These are phyloP conservation scores for Machimus atricapillus DNA, from an alignment of 2,888 invertebrate species.

Conservation along the genomic window DNA sequence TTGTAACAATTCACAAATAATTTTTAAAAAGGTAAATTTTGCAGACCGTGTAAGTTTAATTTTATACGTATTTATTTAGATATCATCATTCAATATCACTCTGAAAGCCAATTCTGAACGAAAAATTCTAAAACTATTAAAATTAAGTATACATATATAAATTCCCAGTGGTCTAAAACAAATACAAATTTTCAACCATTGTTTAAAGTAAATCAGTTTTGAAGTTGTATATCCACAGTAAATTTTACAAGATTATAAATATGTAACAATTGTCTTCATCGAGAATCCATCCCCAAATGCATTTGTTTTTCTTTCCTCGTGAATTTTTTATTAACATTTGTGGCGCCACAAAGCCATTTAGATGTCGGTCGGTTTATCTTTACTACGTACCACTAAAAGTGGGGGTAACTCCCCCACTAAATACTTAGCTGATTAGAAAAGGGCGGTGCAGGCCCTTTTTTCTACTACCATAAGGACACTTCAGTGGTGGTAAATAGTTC, in stretches of 20 bases:
- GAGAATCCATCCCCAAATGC: neutral
- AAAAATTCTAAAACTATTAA: too few relatives aligned
- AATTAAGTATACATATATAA: too few relatives aligned
- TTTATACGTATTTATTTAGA: too few relatives aligned
- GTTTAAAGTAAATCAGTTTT: too few relatives aligned
- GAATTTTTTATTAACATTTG: conserved; percentile 14
- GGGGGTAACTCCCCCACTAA: neutral
- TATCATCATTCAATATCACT: too few relatives aligned
- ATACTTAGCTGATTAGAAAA: neutral
- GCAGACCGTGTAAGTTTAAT: too few relatives aligned
- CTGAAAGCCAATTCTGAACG: too few relatives aligned
- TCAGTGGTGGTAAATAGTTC: neutral
- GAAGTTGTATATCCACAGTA: neutral
- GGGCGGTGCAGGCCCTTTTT: neutral
- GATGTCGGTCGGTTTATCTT: neutral
- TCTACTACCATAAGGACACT: neutral
- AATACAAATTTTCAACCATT: too few relatives aligned
- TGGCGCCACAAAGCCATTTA: conserved; percentile 6
- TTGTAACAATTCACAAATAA: too few relatives aligned
- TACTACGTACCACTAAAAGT: neutral
- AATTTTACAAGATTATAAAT: neutral
- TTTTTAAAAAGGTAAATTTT: too few relatives aligned
- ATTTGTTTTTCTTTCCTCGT: neutral
- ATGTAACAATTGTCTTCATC: neutral
- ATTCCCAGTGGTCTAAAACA: too few relatives aligned